Base-by-base conservation (phyloP, 2,888 invertebrate species). In the Lottia gigantea region DNA sequence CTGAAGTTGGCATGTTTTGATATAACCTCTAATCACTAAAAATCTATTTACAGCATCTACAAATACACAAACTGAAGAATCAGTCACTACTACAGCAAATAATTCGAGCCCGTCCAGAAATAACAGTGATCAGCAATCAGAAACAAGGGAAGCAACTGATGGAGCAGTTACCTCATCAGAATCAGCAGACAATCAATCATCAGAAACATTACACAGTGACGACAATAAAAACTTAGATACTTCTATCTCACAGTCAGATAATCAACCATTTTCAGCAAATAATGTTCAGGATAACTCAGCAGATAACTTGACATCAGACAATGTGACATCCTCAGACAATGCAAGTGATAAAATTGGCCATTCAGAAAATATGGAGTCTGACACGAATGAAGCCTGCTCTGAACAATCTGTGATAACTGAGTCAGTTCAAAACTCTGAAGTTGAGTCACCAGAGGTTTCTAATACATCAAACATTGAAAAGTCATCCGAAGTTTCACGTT, bases 391-490 rank as follows among this genome's bases (percentile, higher is more conserved):
- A 19, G 55, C 23, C 11, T 23, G 55, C 55, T 55, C 55, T 11
- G 55, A 55, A 55, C 55, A 55, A 14, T 23, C 55, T 55, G 55
- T 55, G 55, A 55, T 55, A 19, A 55, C 55, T 19, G 55, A 55
- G 23, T 23, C 55, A 7, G 55, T 23, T 12, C 19, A 55, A 23
- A 55, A 15, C 23, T 23, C 23, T 19, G 55, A 55, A 15, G 23
- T 15, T 23, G 55, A 55, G 19, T 55, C 55, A 19, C 19, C 19
- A 23, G 55, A 55, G 23, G 55, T 23, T 23, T 19, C 55, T 23
- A 19, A 55, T 55, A 55, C 19, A 23, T 14, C 19, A 23, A 23
- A 55, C 19, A 23, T 12, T 23, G 55, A 55, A 55, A 19, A 55
- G 14, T 55, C 55, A 11, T 19, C 19, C 0, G 19, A 55, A 23